Evolutionary conservation across 2,113 vertebrate genomes (phyloP), one percentile per base, ranked within the genome.

Genomic region (Rhynchomys soricoides): DNA sequence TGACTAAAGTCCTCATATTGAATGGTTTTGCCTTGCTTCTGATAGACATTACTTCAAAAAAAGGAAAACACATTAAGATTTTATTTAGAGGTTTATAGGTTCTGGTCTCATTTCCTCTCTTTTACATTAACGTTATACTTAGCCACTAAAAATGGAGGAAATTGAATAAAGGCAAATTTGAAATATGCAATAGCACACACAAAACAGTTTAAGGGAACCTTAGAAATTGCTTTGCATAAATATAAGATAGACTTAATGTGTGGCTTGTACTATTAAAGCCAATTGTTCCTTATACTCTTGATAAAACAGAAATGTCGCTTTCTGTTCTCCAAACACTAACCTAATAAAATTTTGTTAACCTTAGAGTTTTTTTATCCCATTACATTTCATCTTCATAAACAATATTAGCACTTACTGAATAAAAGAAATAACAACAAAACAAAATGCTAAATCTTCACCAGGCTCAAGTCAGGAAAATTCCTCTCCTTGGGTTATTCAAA

Each of bases 211-310:
- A 97, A 97, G 83, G 91, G 52, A 88, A 94, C 68, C 94, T 97
- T 90, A 96, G 95, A 97, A 97, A 97, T 96, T 96, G 89, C 86
- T 96, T 97, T 97, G 83, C 92, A 96, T 97, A 97, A 95, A 95
- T 95, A 91, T 91, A 96, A 95, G 57, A 94, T 88, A 22, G 62
- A 92, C 59, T 97, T 97, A 97, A 95, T 95, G 89, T 90, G 52
- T 78, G 90, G 57, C 79, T 94, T 95, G 66, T 22, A 88, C 89
- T 96, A 96, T 97, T 97, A 97, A 97, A 97, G 95, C 11, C 96
- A 96, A 96, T 93, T 97, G 96, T 87, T 97, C 93, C 81, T 85
- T 86, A 82, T 82, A 94, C 81, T 68, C 83, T 81, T 94, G 93
- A 96, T 96, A 97, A 97, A 97, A 94, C 48, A 87, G 70, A 96